A percentile compares a stretch with the other conserved stretches of the same genome.
These are phyloP conservation scores for Drosophila recens DNA, from an alignment of 2,888 invertebrate species.

Conservation along the genomic window DNA sequence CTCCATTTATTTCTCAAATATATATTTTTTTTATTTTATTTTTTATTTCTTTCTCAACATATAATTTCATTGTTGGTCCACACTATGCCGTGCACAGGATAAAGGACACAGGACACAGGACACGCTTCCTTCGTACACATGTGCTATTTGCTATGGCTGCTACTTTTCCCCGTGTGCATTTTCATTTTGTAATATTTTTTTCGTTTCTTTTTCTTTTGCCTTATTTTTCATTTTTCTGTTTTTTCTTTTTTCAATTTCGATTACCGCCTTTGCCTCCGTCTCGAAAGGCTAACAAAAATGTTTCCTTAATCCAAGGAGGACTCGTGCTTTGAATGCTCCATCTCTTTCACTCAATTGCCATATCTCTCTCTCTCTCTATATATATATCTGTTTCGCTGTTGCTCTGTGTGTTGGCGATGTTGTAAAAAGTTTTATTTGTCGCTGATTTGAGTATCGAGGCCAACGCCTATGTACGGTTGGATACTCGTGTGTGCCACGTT, in stretches of 20 bases:
- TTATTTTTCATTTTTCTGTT: slow-evolving; percentile 11
- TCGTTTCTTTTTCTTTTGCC: background rate
- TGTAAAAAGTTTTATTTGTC: slow-evolving; percentile 73
- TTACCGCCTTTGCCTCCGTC: slow-evolving; percentile 30
- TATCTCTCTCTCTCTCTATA: background rate
- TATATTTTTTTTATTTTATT: background rate
- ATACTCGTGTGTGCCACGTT: slow-evolving; percentile 41
- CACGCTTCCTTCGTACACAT: slow-evolving; percentile 17
- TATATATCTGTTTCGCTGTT: slow-evolving; percentile 9
- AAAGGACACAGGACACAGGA: background rate
- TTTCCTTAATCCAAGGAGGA: slow-evolving; percentile 60
- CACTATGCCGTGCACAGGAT: slow-evolving; percentile 11
- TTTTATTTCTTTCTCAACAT: slow-evolving; percentile 8
- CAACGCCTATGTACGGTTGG: slow-evolving; percentile 53
- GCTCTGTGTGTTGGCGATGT: slow-evolving; percentile 48
- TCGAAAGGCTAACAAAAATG: slow-evolving; percentile 51
- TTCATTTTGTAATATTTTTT: slow-evolving; percentile 38
- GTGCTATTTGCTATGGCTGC: slow-evolving; percentile 14
- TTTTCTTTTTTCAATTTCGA: slow-evolving; percentile 48
- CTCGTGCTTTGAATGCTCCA: slow-evolving; percentile 52
- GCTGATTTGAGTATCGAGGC: slow-evolving; percentile 73
- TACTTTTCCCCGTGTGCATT: slow-evolving; percentile 28
- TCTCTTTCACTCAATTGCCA: background rate
- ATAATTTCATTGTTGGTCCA: slow-evolving; percentile 44
- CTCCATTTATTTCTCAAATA: slow-evolving; percentile 45